Base-by-base conservation (phyloP, 1,140 invertebrate species). In the Zaprionus davidi region DNA sequence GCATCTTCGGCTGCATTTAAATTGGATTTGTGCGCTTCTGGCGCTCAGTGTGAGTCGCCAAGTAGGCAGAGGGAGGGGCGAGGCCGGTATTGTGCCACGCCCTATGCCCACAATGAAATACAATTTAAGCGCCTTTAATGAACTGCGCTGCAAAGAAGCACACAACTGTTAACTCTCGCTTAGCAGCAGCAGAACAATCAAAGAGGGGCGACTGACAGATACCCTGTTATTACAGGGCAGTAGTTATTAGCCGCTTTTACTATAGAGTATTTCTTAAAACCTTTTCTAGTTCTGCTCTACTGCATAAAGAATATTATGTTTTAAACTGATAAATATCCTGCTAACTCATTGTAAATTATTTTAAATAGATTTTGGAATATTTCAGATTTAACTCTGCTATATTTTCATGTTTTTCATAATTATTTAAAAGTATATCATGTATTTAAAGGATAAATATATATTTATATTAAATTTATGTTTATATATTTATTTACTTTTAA, bases 1-100 rank as follows among this genome's bases (percentile, higher is more conserved):
- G 34, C 26, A 62, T 64, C 64, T 79, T 60, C 76, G 76, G 67
- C 67, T 81, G 82, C 75, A 81, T 91, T 92, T 91, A 92, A 91
- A 92, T 92, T 92, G 91, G 91, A 92, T 92, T 92, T 92, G 82
- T 91, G 84, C 71, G 91, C 87, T 90, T 85, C 91, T 91, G 91
- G 87, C 91, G 80, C 80, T 90, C 75, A 58, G 65, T 38, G 28
- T 36, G 34, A 57, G 15, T 70, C 36, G 13, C 4, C 28, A 17
- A 46, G n/a, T 9, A 17, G 53, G 15, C 9, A 24, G 17, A 6
- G 5, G 22, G 11, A 22, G 60, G 11, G 44, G 63, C 3, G 4
- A 7, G n/a, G n/a, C 3, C 5, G 34, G 51, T n/a, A 0, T 2
- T 13, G 15, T n/a, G 34, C 66, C 73, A 69, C 65, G 64, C 57